Evolutionary conservation across 2,797 vertebrate genomes (phyloP), one percentile per base, ranked within the genome.

Genomic region (Urosaurus nigricauda): DNA sequence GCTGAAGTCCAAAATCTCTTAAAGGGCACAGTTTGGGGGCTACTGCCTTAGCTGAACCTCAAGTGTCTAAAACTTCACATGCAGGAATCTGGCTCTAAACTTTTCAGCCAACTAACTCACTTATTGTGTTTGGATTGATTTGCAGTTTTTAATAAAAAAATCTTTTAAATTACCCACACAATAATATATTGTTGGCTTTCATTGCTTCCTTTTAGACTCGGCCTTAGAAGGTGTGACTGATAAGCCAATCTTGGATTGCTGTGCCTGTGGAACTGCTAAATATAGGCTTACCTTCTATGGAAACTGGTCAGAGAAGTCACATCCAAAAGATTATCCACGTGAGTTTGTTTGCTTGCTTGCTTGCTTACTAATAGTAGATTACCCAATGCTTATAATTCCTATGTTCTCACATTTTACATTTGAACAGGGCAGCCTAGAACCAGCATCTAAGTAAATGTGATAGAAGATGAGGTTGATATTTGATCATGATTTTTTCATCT

Each of bases 321-420:
- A 99, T 92, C 98, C 99, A 24, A 99, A 98, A 95, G 98, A 99
- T 93, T 99, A 99, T 85, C 99, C 99, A 90, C 97, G 99, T 99
- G 93, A 98, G 99, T 98, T 51, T 68, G 40, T 60, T 43, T 13
- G 7, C 63, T 53, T 11, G 8, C 29, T 51, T 32, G 9, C 9
- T 19, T 37, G 3, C 51, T n/a, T n/a, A 14, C 5, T 2, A 43
- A n/a, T 80, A 9, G 35, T 78, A 63, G 16, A n/a, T 19, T 35
- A 82, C 6, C 17, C 12, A 13, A 8, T 35, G 1, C 0, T 0
- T 88, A 73, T 26, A 82, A 29, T 26, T 82, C 56, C 0, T 0
- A 77, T 21, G 11, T 83, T 60, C 53, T 19, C 1, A 11, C 29
- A 51, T 8, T 12, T 70, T 86, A 4, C 40, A 87, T 58, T 70